phyloP scores from a whole-genome alignment of 2,113 vertebrate species.

The Ceyx melanurus region DNA sequence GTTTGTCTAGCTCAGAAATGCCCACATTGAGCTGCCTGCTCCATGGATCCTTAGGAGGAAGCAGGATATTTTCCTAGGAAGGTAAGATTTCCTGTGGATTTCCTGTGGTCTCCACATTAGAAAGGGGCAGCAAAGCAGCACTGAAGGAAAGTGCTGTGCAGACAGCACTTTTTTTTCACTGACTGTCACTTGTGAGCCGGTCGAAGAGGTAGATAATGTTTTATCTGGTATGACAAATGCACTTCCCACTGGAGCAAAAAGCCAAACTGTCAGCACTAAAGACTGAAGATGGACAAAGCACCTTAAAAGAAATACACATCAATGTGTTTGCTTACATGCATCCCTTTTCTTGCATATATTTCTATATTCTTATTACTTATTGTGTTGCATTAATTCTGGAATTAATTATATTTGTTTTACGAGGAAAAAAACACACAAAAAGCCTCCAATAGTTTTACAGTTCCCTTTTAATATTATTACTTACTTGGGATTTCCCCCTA shows the following conservation, averaged over 20 bases:
- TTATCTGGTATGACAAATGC: neutral
- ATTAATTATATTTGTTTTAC: neutral
- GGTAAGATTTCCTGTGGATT: constrained; percentile 43
- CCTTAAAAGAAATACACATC: neutral
- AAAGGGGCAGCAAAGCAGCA: neutral
- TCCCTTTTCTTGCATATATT: neutral
- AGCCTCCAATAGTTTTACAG: neutral
- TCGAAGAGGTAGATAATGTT: neutral
- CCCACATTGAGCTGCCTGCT: neutral
- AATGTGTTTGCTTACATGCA: neutral
- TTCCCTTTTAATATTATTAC: neutral
- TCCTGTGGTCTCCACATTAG: neutral
- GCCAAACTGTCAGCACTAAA: neutral
- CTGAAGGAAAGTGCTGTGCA: neutral
- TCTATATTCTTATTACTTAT: neutral
- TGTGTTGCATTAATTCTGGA: neutral
- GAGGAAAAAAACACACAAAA: neutral
- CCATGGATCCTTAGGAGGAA: neutral
- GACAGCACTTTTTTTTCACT: neutral
- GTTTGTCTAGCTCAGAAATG: neutral
- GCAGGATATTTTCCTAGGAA: constrained; percentile 53
- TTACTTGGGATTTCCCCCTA: neutral
- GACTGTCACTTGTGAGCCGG: neutral
- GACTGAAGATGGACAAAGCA: neutral
- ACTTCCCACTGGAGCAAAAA: neutral